Percentiles rank a stretch among this genome's conserved stretches.
phyloP scores from a whole-genome alignment of 2,888 invertebrate genomes.

The Bombyx huttoni region DNA sequence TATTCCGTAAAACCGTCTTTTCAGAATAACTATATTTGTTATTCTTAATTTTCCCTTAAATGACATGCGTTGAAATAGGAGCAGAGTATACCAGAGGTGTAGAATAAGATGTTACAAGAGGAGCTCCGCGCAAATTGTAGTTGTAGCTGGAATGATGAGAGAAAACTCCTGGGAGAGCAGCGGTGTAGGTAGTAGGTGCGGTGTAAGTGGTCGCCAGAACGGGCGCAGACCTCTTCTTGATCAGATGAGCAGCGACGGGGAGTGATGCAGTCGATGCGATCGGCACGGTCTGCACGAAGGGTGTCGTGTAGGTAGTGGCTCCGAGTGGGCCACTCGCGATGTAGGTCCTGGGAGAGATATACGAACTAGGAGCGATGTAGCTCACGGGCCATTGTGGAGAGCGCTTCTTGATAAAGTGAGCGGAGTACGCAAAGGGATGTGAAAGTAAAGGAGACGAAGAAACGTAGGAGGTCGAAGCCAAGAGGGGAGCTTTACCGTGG shows the following conservation, averaged over 20 bases:
- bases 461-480: constrained; percentile 1
- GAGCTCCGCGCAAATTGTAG: constrained; percentile 25
- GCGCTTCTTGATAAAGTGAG: constrained; percentile 1
- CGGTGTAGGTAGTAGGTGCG: neutral
- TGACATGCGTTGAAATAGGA: neutral
- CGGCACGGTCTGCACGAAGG: constrained; percentile 1
- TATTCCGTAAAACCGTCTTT: no score
- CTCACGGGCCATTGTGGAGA: constrained; percentile 7
- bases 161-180: neutral
- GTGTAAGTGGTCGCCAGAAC: neutral
- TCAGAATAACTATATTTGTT: no score
- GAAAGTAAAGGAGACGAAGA: constrained; percentile 15
- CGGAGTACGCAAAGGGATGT: constrained; percentile 13
- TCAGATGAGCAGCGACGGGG: neutral
- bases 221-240: constrained; percentile 1
- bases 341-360: neutral
- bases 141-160: constrained; percentile 33
- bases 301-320: neutral
- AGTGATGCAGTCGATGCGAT: neutral
- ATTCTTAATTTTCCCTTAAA: no score
- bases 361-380: constrained; percentile 5
- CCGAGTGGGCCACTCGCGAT: constrained; percentile 3
- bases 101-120: constrained; percentile 9
- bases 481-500: constrained; percentile 4
- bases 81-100: neutral